Conservation (phyloP, 2,113 vertebrate genomes). For the Sterrhoptilus dennistouni region DNA sequence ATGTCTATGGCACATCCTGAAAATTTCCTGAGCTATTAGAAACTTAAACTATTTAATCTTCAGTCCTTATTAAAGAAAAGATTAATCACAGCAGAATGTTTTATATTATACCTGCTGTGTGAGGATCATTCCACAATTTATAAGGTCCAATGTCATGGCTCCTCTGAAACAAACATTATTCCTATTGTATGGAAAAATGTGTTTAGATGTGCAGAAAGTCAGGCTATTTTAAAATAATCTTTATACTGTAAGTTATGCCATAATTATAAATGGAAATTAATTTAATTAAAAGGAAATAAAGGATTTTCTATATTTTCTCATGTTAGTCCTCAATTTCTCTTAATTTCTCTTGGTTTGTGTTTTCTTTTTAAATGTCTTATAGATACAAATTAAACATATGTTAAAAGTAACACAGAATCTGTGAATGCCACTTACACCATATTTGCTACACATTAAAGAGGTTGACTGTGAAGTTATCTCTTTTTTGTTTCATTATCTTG, state of each 20-base stretch:
- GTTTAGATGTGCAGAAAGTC: not conserved
- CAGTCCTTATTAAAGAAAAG: not conserved
- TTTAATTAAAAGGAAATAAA: not conserved
- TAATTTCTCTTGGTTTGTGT: not conserved
- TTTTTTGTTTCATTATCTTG: not conserved
- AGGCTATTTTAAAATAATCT: not conserved
- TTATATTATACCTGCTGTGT: not conserved
- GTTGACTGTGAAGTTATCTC: not conserved
- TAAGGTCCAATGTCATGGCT: not conserved
- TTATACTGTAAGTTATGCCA: not conserved
- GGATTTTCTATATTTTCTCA: not conserved
- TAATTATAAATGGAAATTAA: not conserved
- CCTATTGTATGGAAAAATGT: not conserved
- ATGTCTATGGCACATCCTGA: not conserved
- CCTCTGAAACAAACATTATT: not conserved
- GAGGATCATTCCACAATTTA: not conserved
- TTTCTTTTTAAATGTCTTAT: not conserved
- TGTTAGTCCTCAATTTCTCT: not conserved
- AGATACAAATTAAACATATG: not conserved
- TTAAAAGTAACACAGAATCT: not conserved
- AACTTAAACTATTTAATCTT: conserved; percentile 7
- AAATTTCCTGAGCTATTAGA: conserved; percentile 27
- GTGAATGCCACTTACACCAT: not conserved
- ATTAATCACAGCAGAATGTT: conserved; percentile 2
- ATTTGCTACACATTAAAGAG: not conserved